Conservation (phyloP, 2,888 invertebrate species). For the Parasteatoda lunata region DNA sequence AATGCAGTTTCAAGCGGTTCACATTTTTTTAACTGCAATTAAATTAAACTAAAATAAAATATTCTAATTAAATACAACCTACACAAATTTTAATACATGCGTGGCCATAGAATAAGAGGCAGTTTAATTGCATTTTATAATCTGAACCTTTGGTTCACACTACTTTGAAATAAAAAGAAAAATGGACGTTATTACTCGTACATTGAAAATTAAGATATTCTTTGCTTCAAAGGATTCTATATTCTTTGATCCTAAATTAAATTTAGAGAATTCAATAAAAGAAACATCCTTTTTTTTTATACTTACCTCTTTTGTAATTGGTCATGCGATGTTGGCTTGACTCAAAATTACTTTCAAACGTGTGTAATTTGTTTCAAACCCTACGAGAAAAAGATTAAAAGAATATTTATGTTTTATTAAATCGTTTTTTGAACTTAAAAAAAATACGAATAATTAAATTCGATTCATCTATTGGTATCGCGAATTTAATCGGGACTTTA, state of each 20-base stretch:
- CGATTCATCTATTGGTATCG: background rate
- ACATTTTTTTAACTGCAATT: too few relatives aligned
- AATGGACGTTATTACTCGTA: background rate
- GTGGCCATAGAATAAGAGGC: too few relatives aligned
- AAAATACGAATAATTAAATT: background rate
- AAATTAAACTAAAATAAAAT: too few relatives aligned
- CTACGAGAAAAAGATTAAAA: background rate
- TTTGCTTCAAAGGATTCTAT: conserved; percentile 33
- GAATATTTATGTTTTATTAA: background rate
- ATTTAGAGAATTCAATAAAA: conserved; percentile 12
- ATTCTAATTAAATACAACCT: too few relatives aligned
- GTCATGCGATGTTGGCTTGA: background rate
- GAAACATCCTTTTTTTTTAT: background rate
- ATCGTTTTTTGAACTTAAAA: background rate
- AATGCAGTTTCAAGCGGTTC: too few relatives aligned
- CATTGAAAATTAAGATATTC: conserved; percentile 31
- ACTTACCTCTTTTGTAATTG: background rate
- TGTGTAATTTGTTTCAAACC: background rate
- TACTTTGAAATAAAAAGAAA: too few relatives aligned
- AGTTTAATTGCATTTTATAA: too few relatives aligned
- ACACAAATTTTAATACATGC: too few relatives aligned
- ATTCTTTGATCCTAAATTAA: conserved; percentile 60
- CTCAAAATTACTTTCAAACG: background rate
- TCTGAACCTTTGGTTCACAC: too few relatives aligned
- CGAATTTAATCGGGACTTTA: too few relatives aligned